Base-by-base conservation (phyloP, 2,888 invertebrate genomes). In the Aricia artaxerxes region DNA sequence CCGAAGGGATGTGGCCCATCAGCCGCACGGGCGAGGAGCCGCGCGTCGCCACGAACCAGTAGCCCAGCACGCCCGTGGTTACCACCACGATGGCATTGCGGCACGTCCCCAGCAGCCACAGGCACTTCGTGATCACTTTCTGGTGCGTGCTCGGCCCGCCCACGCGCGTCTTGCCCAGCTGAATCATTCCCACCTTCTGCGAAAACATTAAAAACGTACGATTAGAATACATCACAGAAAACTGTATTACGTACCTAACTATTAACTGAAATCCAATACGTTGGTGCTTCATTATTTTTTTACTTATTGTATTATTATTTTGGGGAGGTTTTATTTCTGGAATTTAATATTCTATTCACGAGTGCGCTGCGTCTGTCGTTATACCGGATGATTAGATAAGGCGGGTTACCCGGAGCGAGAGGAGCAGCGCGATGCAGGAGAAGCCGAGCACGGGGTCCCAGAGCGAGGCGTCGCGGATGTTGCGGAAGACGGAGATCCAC, bases 11-110 rank as follows among this genome's bases (percentile, higher is more conserved):
- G 53, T 95, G 87, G 4, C 97, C 96, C 96, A 88, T 16, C 13
- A 78, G 80, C 81, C 73, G 80, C 24, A 31, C 31, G 69, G 53
- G 72, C 53, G 73, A 44, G n/a, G 31, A 61, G 60, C 13, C 77
- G 9, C 60, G 69, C 60, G 92, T 88, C 78, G 86, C 83, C 78
- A 95, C 93, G 85, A 97, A 95, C 84, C 95, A 95, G 90, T 93
- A 96, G 82, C 97, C 97, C 80, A 98, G 94, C 79, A 95, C 89
- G 80, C 97, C 97, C 84, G 97, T 96, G 35, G 96, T 89, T 24
- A 98, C 90, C n/a, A 98, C 98, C 80, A 98, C 94, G 84, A 98
- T 96, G 35, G 98, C 97, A 90, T 98, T 98, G 82, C 98, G 95
- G 16, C 97, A 97, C 1, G 97, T 97, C 80, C 97, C 97, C 83